Conservation (phyloP, 1,140 invertebrate genomes). For the Trachymyrmex cornetzi region DNA sequence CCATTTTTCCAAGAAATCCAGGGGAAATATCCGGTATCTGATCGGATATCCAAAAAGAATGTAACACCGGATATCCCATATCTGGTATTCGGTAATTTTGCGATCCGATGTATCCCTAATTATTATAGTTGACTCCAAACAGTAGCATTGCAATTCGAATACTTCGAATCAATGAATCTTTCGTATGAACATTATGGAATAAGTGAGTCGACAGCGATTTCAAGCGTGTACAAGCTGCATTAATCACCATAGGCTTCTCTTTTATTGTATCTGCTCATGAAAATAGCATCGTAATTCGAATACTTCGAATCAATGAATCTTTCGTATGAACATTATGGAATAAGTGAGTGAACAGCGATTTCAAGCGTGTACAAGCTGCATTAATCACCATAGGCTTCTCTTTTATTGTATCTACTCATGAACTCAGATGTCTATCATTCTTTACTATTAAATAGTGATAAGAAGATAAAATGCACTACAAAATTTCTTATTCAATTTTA, state of each 20-base stretch:
- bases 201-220: slow-evolving; percentile 75
- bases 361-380: slow-evolving; percentile 82
- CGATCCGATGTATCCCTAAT: too few species aligned
- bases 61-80: too few species aligned
- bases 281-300: slow-evolving; percentile 45
- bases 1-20: too few species aligned
- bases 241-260: slow-evolving; percentile 81
- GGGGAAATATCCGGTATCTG: too few species aligned
- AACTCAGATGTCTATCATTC: slow-evolving; percentile 81
- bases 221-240: slow-evolving; percentile 82
- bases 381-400: slow-evolving; percentile 82
- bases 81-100: too few species aligned
- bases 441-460: slow-evolving; percentile 83
- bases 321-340: slow-evolving; percentile 79
- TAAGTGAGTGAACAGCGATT: slow-evolving; percentile 72
- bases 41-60: too few species aligned
- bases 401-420: slow-evolving; percentile 78
- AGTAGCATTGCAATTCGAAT: slow-evolving; percentile 32
- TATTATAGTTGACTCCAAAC: slow-evolving; percentile 25
- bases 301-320: slow-evolving; percentile 65
- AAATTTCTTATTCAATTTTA: slow-evolving; percentile 78
- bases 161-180: slow-evolving; percentile 66
- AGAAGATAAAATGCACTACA: slow-evolving; percentile 79
- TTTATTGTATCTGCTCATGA: slow-evolving; percentile 78
- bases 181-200: slow-evolving; percentile 79